Evolutionary conservation across 2,113 vertebrate genomes (phyloP).

Genomic region (Atlantisia rogersi): DNA sequence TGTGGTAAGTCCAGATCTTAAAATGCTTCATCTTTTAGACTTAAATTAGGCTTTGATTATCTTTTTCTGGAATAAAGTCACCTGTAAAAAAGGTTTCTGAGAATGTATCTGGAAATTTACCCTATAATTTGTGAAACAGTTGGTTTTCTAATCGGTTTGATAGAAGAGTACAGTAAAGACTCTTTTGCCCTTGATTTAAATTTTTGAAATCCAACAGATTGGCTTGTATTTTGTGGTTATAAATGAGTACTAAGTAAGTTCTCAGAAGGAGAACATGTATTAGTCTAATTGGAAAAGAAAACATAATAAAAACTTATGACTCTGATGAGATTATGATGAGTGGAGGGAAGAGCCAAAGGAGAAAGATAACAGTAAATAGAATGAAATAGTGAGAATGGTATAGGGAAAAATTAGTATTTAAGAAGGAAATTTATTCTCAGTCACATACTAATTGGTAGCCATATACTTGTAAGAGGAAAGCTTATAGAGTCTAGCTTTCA

Average conservation of each 20-base stretch:
- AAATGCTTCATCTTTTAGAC: background rate
- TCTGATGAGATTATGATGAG: conserved; percentile 3
- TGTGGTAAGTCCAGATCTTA: background rate
- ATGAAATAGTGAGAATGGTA: background rate
- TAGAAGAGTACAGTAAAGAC: background rate
- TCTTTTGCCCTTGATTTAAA: conserved; percentile 9
- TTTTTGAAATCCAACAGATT: background rate
- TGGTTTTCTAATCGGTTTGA: background rate
- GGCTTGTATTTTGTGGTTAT: background rate
- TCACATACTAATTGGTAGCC: background rate
- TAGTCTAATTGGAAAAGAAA: conserved; percentile 20
- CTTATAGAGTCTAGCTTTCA: background rate
- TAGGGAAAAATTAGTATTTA: background rate
- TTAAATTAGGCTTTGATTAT: background rate
- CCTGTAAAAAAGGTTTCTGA: background rate
- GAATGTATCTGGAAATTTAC: background rate
- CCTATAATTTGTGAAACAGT: background rate
- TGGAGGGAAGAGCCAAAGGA: background rate
- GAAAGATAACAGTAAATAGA: conserved; percentile 20
- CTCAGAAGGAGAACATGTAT: background rate
- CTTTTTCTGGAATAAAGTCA: background rate
- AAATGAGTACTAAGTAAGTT: conserved; percentile 10
- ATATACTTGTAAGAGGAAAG: background rate
- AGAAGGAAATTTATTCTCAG: background rate
- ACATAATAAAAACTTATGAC: background rate